Evolutionary conservation across 2,797 vertebrate species (phyloP), one percentile per base, ranked within the genome.

Genomic region (Mus spretus): DNA sequence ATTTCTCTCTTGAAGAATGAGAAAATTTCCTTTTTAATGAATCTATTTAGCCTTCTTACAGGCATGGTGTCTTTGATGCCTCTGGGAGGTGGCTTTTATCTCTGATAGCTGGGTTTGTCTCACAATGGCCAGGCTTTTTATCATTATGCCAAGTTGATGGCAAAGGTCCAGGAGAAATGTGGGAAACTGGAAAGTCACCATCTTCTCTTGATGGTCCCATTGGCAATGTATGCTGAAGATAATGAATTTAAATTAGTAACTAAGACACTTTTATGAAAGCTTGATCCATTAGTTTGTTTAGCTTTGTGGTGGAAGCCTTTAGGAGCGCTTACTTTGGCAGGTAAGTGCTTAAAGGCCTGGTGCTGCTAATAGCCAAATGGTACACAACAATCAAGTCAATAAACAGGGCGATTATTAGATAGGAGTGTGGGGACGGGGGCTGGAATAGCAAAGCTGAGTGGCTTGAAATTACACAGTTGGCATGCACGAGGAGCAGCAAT

Each of bases 231-330:
- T 81, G 57, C 11, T 67, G 31, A 65, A 44, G 86, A 77, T 53
- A 94, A 96, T 95, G 86, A 88, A 72, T 96, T 96, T 92, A 93
- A 96, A 90, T 47, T 83, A 59, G 78, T 37, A 85, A 5, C 26
- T 53, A 91, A 96, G 77, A 53, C 78, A 15, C 95, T 57, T 77
- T 96, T 95, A 67, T 93, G 81, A 93, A 63, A 65, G 13, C 53
- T 74, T 65, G 37, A 50, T 96, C 75, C 91, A 53, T 89, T 92
- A 85, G 70, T 44, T 92, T 94, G 59, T 87, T 96, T 75, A 79
- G 40, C 84, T 55, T 90, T 55, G 31, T 83, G n/a, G 22, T 91
- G 26, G 81, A 93, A 92, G 44, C 61, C 74, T 82, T 97, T 93
- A 87, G 67, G 9, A 19, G 57, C n/a, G 57, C 13, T 77, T 31